A percentile compares a stretch with the other conserved stretches of the same genome.
Evolutionary conservation across 2,113 vertebrate genomes (phyloP).

Genomic region (Peromyscus maniculatus): DNA sequence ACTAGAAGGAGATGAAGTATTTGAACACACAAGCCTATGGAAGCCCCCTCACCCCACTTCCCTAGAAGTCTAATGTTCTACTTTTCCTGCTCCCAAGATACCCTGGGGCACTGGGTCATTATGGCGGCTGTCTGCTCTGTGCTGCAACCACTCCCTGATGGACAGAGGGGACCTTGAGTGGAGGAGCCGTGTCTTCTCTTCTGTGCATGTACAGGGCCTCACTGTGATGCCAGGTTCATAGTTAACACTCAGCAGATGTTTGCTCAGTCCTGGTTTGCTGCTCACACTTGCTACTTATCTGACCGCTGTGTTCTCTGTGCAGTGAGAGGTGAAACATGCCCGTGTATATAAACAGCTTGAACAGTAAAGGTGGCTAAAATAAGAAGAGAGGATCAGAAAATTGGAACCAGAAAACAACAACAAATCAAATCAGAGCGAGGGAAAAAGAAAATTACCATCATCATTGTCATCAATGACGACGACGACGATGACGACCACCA

Average conservation of each 20-base stretch:
- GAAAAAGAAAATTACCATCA: background rate
- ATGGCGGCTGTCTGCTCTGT: background rate
- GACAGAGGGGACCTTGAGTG: background rate
- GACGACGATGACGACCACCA: background rate
- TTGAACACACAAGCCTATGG: background rate
- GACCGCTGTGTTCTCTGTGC: background rate
- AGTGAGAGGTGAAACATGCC: background rate
- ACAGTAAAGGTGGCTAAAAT: background rate
- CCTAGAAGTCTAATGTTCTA: background rate
- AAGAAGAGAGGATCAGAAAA: background rate
- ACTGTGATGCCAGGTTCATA: background rate
- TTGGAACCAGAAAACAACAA: background rate
- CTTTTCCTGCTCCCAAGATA: background rate
- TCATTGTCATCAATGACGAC: background rate
- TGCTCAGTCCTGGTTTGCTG: background rate
- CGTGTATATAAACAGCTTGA: background rate
- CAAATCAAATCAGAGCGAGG: background rate
- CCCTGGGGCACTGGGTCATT: fast-evolving
- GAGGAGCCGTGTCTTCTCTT: background rate
- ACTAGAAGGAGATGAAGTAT: background rate
- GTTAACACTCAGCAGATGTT: background rate
- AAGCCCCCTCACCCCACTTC: background rate
- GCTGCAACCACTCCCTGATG: background rate
- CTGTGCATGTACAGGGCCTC: background rate
- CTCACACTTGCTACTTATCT: background rate